Evolutionary conservation across 2,888 invertebrate species (phyloP), one percentile per base, ranked within the genome.

Genomic region (Elmis aenea): DNA sequence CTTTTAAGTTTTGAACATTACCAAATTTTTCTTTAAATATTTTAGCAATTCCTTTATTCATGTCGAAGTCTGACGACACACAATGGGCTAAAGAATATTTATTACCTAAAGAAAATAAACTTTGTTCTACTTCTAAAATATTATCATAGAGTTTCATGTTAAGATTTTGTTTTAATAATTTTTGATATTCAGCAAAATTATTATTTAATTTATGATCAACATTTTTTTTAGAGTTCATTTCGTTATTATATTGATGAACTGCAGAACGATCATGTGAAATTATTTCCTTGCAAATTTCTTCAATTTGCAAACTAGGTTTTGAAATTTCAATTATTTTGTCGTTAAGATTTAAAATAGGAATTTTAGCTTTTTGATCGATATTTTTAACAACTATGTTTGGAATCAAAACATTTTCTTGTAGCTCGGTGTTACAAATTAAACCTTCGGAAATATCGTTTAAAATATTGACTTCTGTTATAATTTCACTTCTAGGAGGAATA

Each of bases 61-160:
- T 33, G 5, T 16, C 13, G 3, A 33, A 20, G 20, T 26, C 33
- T n/a, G 2, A 11, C 4, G 26, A 26, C 3, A 26, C 13, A 20
- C 26, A 33, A 11, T 26, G 26, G 3, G 25, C 33, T 11, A 33
- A 10, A 12, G 24, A 25, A 25, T 33, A 4, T 5, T 33, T 9
- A 4, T n/a, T n/a, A n/a, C n/a, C n/a, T n/a, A n/a, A n/a, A n/a
- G n/a, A n/a, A n/a, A n/a, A n/a, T n/a, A n/a, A n/a, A n/a, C n/a
- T n/a, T n/a, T n/a, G n/a, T n/a, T n/a, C n/a, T n/a, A n/a, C n/a
- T n/a, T n/a, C n/a, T n/a, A n/a, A n/a, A n/a, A n/a, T n/a, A n/a
- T n/a, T n/a, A n/a, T n/a, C n/a, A n/a, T n/a, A n/a, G n/a, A n/a
- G n/a, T n/a, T n/a, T n/a, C n/a, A n/a, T n/a, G n/a, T n/a, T n/a